Conservation (phyloP, 92 coral and sea anemone species). For the Micromussa lordhowensis region DNA sequence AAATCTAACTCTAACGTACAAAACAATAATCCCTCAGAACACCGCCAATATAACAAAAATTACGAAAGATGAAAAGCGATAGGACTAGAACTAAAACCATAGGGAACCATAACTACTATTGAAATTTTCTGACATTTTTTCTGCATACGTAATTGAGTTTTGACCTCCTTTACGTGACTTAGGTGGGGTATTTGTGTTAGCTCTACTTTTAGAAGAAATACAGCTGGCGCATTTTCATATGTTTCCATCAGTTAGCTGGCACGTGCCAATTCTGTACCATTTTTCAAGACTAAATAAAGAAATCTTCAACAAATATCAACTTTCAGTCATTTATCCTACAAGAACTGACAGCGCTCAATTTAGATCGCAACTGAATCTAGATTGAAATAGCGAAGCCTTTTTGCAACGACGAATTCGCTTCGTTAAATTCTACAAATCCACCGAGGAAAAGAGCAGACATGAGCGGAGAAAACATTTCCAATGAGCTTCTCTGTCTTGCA, state of each 20-base stretch:
- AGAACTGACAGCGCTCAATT: not conserved
- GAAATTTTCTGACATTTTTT: too few species aligned
- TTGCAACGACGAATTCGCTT: not conserved
- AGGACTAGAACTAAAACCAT: too few species aligned
- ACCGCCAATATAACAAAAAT: too few species aligned
- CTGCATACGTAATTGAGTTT: not conserved
- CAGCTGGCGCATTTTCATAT: not conserved
- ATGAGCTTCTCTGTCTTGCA: constrained; percentile 8
- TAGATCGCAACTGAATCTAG: not conserved
- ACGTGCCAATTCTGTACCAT: not conserved
- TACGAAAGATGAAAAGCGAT: too few species aligned
- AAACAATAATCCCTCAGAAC: too few species aligned
- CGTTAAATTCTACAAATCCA: not conserved
- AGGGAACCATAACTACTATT: too few species aligned
- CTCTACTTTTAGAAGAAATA: not conserved
- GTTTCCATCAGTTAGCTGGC: not conserved
- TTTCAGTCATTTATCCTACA: not conserved
- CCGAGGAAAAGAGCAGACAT: not conserved
- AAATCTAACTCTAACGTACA: too few species aligned
- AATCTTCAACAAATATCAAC: not conserved
- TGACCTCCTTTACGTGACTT: not conserved
- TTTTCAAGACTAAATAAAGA: too few species aligned
- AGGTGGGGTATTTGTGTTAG: not conserved
- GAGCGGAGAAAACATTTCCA: not conserved
- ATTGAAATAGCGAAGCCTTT: not conserved